Conservation (phyloP, 2,797 vertebrate genomes). For the Chanos chanos region DNA sequence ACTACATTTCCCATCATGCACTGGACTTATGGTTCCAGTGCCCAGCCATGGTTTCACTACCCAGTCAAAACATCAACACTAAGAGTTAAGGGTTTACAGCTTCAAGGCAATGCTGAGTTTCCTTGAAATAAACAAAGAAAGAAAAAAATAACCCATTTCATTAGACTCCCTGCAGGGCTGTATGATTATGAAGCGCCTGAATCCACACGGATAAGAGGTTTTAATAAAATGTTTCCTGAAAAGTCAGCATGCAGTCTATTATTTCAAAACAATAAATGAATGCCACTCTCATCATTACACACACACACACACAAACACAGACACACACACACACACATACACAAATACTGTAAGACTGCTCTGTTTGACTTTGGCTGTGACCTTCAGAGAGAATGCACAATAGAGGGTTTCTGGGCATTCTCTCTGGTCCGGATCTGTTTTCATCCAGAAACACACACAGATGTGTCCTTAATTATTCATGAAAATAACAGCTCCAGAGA, state of each 20-base stretch:
- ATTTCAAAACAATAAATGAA: background rate
- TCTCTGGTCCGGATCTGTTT: too few species aligned
- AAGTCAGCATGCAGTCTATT: constrained; percentile 1
- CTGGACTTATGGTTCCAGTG: background rate
- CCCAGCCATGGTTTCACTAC: background rate
- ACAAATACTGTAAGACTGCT: background rate
- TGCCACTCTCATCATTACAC: background rate
- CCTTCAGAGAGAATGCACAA: too few species aligned
- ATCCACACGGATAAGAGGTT: background rate
- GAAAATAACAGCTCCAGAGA: too few species aligned
- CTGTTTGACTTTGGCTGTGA: background rate
- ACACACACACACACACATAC: constrained; percentile 7
- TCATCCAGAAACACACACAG: too few species aligned
- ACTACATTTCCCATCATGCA: background rate
- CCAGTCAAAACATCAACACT: too few species aligned
- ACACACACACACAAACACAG: background rate
- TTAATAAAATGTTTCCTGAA: background rate
- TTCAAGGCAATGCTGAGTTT: too few species aligned
- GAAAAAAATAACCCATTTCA: too few species aligned
- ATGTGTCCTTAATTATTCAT: too few species aligned
- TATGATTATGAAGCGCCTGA: background rate
- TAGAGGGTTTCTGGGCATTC: too few species aligned
- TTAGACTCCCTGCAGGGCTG: too few species aligned
- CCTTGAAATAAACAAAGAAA: too few species aligned
- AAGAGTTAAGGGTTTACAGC: too few species aligned